phyloP scores from a whole-genome alignment of 2,888 invertebrate species.

The Plebejus melissa region DNA sequence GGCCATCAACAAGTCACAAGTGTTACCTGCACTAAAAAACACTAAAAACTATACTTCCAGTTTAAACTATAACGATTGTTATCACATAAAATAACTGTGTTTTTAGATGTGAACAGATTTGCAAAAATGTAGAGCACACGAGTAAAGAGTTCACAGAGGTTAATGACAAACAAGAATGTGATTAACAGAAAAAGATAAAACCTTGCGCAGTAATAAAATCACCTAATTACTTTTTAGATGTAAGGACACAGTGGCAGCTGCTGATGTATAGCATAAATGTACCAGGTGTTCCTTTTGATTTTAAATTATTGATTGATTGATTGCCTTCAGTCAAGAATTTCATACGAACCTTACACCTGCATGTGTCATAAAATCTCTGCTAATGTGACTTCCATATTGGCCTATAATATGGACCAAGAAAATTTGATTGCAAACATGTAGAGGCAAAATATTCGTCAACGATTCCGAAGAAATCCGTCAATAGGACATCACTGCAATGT shows the following conservation, averaged over 20 bases:
- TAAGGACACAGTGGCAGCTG: background rate
- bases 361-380: background rate
- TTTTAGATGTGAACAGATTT: background rate
- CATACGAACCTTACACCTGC: background rate
- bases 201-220: background rate
- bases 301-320: background rate
- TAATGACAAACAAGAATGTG: slow-evolving; percentile 6
- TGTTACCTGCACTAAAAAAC: too few relatives aligned
- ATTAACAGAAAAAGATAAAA: slow-evolving; percentile 12
- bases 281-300: background rate
- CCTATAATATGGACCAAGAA: too few relatives aligned
- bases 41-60: too few relatives aligned
- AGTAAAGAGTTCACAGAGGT: slow-evolving; percentile 13
- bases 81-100: background rate
- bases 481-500: too few relatives aligned
- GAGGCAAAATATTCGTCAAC: too few relatives aligned
- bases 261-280: background rate
- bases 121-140: background rate
- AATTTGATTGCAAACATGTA: too few relatives aligned
- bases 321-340: background rate
- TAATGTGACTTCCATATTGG: too few relatives aligned
- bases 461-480: too few relatives aligned
- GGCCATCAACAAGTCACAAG: too few relatives aligned
- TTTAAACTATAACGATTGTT: too few relatives aligned
- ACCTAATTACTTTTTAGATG: background rate